These are phyloP conservation scores for Sander vitreus DNA, from an alignment of 2,113 vertebrate genomes.

Conservation along the genomic window DNA sequence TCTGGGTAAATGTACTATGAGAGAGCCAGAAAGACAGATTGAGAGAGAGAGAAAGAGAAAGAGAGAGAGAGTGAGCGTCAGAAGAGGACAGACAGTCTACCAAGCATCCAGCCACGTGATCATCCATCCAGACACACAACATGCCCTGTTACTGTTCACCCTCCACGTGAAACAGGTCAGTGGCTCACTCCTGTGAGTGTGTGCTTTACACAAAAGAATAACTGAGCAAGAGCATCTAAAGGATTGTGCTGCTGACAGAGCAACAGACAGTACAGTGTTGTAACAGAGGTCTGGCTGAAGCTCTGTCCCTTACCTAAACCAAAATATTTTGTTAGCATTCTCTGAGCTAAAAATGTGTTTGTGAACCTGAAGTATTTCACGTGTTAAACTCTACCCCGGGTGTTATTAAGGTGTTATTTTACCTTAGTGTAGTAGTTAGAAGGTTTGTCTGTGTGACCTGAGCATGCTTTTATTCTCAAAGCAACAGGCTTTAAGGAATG, in stretches of 20 bases:
- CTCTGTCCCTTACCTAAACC: slow-evolving; percentile 4
- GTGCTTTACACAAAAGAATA: slow-evolving; percentile 25
- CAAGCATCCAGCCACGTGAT: slow-evolving; percentile 59
- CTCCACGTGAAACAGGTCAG: slow-evolving; percentile 67
- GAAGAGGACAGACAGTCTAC: slow-evolving; percentile 52
- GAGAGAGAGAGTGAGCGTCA: slow-evolving; percentile 35
- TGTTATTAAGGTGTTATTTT: slow-evolving; percentile 38
- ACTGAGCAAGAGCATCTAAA: slow-evolving; percentile 33
- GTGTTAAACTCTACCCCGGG: slow-evolving; percentile 17
- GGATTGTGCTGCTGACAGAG: slow-evolving; percentile 33
- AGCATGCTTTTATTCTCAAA: slow-evolving; percentile 35
- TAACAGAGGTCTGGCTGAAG: no score
- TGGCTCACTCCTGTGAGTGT: slow-evolving; percentile 20
- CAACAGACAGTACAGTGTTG: slow-evolving; percentile 15
- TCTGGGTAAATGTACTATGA: slow-evolving; percentile 12
- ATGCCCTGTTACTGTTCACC: slow-evolving; percentile 56
- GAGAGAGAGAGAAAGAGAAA: not conserved
- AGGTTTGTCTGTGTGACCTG: slow-evolving; percentile 32
- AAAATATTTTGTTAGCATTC: not conserved
- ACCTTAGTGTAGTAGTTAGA: slow-evolving; percentile 19
- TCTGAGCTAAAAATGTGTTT: slow-evolving; percentile 5
- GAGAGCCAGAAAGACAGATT: slow-evolving; percentile 24
- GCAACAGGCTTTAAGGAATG: slow-evolving; percentile 29
- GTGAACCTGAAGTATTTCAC: slow-evolving; percentile 47
- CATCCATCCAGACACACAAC: slow-evolving; percentile 69